Evolutionary conservation across 92 coral and sea anemone species (phyloP).

Genomic region (Actinostola sp.): DNA sequence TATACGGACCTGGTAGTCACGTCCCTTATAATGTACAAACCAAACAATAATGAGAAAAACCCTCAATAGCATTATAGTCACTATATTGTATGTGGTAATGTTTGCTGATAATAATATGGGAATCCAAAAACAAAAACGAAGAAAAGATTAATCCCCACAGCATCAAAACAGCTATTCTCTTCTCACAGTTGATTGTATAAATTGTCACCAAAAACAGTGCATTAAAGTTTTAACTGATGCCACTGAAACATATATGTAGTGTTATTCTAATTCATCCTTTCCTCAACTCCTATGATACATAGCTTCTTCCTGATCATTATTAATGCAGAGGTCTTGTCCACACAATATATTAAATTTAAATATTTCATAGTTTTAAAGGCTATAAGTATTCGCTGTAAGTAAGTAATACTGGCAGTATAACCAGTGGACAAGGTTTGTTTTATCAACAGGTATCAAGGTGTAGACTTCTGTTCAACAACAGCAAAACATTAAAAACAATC

Average conservation of each 20-base stretch:
- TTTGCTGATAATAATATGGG: background rate
- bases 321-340: background rate
- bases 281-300: no score
- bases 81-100: background rate
- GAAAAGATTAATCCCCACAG: background rate
- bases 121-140: background rate
- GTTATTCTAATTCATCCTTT: no score
- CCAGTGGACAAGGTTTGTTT: no score
- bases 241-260: no score
- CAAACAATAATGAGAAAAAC: no score
- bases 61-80: no score
- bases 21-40: no score
- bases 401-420: background rate
- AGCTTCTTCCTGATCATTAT: background rate
- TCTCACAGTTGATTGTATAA: background rate
- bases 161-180: background rate
- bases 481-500: no score
- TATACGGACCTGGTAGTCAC: no score
- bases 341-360: background rate
- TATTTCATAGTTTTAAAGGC: conserved; percentile 2
- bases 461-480: no score
- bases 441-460: no score
- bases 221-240: background rate
- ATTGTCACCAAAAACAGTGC: background rate
- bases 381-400: conserved; percentile 2